Evolutionary conservation across 2,888 invertebrate species (phyloP).

Genomic region (Lasioglossum leucozonium): DNA sequence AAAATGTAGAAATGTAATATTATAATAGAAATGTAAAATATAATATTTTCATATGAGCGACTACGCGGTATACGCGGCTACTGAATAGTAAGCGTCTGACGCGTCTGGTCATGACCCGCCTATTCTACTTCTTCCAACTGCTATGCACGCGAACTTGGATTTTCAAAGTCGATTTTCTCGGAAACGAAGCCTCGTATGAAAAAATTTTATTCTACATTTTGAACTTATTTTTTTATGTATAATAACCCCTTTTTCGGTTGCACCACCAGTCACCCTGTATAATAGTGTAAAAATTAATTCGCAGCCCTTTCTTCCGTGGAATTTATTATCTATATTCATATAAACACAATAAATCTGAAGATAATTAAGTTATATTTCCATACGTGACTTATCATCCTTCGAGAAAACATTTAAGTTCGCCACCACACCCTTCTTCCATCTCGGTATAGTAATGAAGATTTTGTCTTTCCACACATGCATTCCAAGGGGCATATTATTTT

Average conservation of each 20-base stretch:
- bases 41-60: not conserved
- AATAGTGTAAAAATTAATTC: not conserved
- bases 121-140: not conserved
- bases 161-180: not conserved
- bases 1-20: too few relatives aligned
- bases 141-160: not conserved
- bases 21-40: too few relatives aligned
- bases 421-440: conserved; percentile 88
- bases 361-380: not conserved
- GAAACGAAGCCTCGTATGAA: not conserved
- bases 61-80: not conserved
- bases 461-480: conserved; percentile 88
- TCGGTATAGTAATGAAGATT: conserved; percentile 90
- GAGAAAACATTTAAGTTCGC: conserved; percentile 87
- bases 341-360: not conserved
- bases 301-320: not conserved
- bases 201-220: not conserved
- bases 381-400: conserved; percentile 73
- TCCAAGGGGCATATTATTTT: conserved; percentile 90
- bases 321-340: not conserved
- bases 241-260: not conserved
- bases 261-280: not conserved
- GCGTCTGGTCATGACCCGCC: not conserved
- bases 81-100: not conserved
- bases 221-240: not conserved